These are phyloP conservation scores for Dusona sp. DNA, from an alignment of 2,888 invertebrate species.

Conservation along the genomic window DNA sequence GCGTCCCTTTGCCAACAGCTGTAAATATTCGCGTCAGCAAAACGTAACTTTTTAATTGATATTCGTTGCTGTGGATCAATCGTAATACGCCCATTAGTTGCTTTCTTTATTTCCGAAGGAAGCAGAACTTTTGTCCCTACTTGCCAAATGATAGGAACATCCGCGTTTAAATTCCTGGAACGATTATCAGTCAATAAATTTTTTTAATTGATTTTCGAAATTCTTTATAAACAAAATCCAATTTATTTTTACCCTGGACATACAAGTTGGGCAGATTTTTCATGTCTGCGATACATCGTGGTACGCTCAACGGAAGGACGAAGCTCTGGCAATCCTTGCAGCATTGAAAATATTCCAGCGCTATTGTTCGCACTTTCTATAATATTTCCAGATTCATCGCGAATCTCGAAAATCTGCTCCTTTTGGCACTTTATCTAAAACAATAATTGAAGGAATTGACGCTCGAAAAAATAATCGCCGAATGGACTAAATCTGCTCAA, in stretches of 20 bases:
- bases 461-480: not conserved
- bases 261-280: slow-evolving; percentile 82
- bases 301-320: slow-evolving; percentile 84
- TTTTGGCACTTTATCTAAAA: slow-evolving; percentile 84
- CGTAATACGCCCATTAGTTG: slow-evolving; percentile 86
- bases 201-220: slow-evolving; percentile 11
- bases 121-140: slow-evolving; percentile 85
- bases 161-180: slow-evolving; percentile 85
- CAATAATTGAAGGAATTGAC: not conserved
- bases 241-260: slow-evolving; percentile 86
- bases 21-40: slow-evolving; percentile 87
- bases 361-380: slow-evolving; percentile 88
- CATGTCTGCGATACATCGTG: slow-evolving; percentile 83
- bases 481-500: not conserved
- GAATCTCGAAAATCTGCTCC: slow-evolving; percentile 85
- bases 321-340: slow-evolving; percentile 85
- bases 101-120: slow-evolving; percentile 84
- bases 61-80: slow-evolving; percentile 87
- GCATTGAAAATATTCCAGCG: slow-evolving; percentile 87
- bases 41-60: slow-evolving; percentile 85
- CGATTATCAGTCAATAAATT: not conserved
- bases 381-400: slow-evolving; percentile 85
- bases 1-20: slow-evolving; percentile 89
- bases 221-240: not conserved
- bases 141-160: slow-evolving; percentile 87